Evolutionary conservation across 2,797 vertebrate species (phyloP), one percentile per base, ranked within the genome.

Genomic region (Pseudochaenichthys georgianus): DNA sequence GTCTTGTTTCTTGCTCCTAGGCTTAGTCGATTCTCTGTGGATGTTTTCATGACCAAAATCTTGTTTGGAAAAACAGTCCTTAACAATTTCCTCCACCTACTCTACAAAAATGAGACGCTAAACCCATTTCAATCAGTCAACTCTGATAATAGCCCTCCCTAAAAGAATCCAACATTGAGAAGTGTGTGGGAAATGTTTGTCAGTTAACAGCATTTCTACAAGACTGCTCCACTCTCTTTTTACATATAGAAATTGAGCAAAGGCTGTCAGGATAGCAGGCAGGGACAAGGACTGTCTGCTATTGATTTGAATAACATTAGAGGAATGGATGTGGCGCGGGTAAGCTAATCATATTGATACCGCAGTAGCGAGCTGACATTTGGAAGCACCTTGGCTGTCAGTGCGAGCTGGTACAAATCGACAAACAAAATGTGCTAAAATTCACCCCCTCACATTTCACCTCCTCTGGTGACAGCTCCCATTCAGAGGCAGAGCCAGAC

Each of bases 321-420:
- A 82, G 83, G 75, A 81, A 65, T 78, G 80, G 81, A 84, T 75
- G 86, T 76, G 87, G 72, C 42, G 38, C 13, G 3, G 80, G 65
- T 70, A 72, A 82, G 82, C 88, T 93, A 89, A 89, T 90, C 80
- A 81, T 89, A 90, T 90, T 80, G 88, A 89, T 82, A 83, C 77
- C 16, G 79, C 87, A 62, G 85, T 9, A 45, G 85, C 3, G 58
- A 31, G 78, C 51, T 93, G 93, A 94, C 91, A 92, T 93, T 94
- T 93, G 68, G 83, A 86, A 71, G 81, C 87, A 84, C 78, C 88
- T 82, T 61, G 69, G 84, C 86, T 71, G 81, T 87, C 85, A 88
- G 64, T 6, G 71, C n/a, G 47, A 81, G 88, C 85, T 57, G 80
- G 59, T 73, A 71, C 82, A 81, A 87, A 93, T 89, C 82, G 86